Evolutionary conservation across 92 coral and sea anemone genomes (phyloP).

Genomic region (Desmophyllum pertusum): DNA sequence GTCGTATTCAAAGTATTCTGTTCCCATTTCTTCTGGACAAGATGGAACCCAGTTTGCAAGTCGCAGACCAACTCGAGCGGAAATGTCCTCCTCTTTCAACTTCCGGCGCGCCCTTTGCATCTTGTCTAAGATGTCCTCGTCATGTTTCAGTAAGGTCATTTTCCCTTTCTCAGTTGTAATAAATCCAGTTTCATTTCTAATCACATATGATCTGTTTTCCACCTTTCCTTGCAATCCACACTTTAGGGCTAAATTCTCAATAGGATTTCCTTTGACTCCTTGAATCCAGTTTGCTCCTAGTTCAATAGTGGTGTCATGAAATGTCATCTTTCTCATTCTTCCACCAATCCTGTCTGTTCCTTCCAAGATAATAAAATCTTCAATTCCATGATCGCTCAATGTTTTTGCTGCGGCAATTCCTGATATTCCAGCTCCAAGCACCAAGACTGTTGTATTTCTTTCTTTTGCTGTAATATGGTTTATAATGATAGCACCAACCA

Average conservation of each 20-base stretch:
- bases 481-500: neutral
- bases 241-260: constrained; percentile 62
- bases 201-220: constrained; percentile 50
- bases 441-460: constrained; percentile 49
- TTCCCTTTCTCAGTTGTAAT: constrained; percentile 60
- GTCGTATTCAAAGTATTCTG: constrained; percentile 75
- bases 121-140: constrained; percentile 28
- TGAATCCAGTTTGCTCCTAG: constrained; percentile 97
- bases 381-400: constrained; percentile 65
- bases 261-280: constrained; percentile 73
- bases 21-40: constrained; percentile 55
- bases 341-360: constrained; percentile 81
- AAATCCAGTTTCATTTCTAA: constrained; percentile 71
- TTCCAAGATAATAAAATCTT: constrained; percentile 78
- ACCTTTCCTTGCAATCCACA: constrained; percentile 71
- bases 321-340: constrained; percentile 63
- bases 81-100: constrained; percentile 64
- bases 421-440: constrained; percentile 84
- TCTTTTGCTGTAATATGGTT: neutral
- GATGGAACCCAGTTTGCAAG: constrained; percentile 78
- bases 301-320: constrained; percentile 79
- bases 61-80: constrained; percentile 67
- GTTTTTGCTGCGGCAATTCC: constrained; percentile 88
- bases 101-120: constrained; percentile 56
- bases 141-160: constrained; percentile 32